These are phyloP conservation scores for Platichthys flesus DNA, from an alignment of 2,113 vertebrate species.

Conservation along the genomic window DNA sequence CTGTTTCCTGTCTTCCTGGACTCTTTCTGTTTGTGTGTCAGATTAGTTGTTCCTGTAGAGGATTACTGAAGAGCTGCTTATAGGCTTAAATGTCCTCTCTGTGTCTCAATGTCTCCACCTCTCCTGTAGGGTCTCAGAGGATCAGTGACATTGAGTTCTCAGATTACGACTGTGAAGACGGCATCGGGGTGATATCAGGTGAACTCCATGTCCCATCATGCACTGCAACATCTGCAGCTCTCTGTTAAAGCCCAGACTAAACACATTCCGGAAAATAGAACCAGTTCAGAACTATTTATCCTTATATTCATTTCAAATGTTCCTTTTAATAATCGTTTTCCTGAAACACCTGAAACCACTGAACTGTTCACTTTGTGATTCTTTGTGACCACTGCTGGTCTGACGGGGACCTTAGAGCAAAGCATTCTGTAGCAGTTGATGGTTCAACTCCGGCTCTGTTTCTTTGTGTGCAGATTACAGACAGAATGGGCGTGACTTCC, in stretches of 20 bases:
- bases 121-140: slow-evolving; percentile 89
- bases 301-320: no score
- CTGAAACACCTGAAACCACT: neutral
- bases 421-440: neutral
- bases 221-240: slow-evolving; percentile 3
- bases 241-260: neutral
- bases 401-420: neutral
- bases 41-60: slow-evolving; percentile 35
- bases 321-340: no score
- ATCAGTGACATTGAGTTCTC: slow-evolving; percentile 96
- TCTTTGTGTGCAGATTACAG: slow-evolving; percentile 85
- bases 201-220: slow-evolving; percentile 43
- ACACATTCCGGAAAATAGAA: neutral
- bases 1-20: neutral
- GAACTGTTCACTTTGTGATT: no score
- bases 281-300: no score
- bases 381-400: no score
- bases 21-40: neutral
- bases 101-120: neutral
- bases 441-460: neutral
- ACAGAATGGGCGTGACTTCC: slow-evolving; percentile 91
- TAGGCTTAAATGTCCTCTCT: slow-evolving; percentile 39
- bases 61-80: slow-evolving; percentile 56
- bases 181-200: slow-evolving; percentile 94
- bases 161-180: slow-evolving; percentile 96